Evolutionary conservation across 2,888 invertebrate species (phyloP).

Genomic region (Ferrisia virgata): DNA sequence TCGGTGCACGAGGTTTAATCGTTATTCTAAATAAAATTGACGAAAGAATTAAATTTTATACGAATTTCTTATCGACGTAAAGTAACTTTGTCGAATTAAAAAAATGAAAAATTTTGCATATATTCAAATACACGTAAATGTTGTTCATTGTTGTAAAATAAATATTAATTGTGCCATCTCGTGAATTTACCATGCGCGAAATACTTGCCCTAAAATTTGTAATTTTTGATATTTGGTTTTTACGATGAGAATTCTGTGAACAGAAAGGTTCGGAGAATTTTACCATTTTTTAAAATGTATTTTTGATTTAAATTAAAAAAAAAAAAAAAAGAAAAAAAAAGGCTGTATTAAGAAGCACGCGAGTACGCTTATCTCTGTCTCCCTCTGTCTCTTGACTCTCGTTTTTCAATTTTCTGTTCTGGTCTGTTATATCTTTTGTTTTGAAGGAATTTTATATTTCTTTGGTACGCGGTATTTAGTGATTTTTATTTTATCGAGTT

Average conservation of each 20-base stretch:
- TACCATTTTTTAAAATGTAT: too few relatives aligned
- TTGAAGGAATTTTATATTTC: neutral
- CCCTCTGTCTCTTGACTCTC: neutral
- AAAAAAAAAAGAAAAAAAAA: neutral
- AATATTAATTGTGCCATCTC: too few relatives aligned
- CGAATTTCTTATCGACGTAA: too few relatives aligned
- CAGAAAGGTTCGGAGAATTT: too few relatives aligned
- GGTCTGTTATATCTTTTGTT: neutral
- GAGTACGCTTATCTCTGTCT: conserved; percentile 18
- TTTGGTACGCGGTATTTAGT: conserved; percentile 9
- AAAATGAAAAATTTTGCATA: too few relatives aligned
- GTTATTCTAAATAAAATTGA: neutral
- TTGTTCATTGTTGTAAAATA: too few relatives aligned
- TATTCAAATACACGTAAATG: too few relatives aligned
- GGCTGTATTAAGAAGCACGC: neutral
- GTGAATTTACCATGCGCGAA: too few relatives aligned
- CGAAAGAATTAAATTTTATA: neutral
- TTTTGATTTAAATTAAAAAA: neutral
- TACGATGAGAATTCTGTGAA: too few relatives aligned
- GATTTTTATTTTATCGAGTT: neutral
- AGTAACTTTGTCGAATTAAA: too few relatives aligned
- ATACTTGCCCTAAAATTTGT: too few relatives aligned
- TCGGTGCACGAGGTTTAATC: neutral
- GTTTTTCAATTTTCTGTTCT: neutral
- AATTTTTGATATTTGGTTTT: too few relatives aligned